These are phyloP conservation scores for Drosophila novamexicana DNA, from an alignment of 1,140 invertebrate species.

Conservation along the genomic window DNA sequence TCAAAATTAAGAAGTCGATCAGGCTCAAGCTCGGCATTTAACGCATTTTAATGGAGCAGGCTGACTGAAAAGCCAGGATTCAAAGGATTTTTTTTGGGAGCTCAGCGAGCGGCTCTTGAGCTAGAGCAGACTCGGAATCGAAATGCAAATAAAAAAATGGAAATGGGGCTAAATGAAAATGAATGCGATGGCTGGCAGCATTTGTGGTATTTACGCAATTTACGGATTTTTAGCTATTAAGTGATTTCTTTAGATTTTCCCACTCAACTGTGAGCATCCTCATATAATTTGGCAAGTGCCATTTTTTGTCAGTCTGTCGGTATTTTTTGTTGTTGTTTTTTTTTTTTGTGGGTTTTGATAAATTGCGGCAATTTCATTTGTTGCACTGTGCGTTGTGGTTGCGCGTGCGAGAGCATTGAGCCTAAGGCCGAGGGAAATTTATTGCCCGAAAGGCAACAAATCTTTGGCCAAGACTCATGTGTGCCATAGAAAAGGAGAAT, in stretches of 20 bases:
- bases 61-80: not conserved
- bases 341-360: constrained; percentile 37
- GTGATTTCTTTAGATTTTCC: constrained; percentile 25
- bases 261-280: constrained; percentile 1
- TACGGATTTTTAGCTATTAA: constrained; percentile 50
- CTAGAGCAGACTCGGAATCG: not conserved
- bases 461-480: constrained; percentile 43
- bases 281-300: constrained; percentile 36
- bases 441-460: constrained; percentile 41
- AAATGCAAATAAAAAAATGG: constrained; percentile 22
- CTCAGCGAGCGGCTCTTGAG: constrained; percentile 1
- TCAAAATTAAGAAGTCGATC: not conserved
- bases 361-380: constrained; percentile 59
- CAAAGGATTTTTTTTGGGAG: constrained; percentile 11
- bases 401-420: constrained; percentile 22
- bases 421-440: constrained; percentile 36
- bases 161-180: constrained; percentile 6
- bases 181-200: constrained; percentile 4
- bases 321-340: constrained; percentile 1
- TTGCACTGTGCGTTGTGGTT: constrained; percentile 26
- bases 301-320: constrained; percentile 11
- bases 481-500: not conserved
- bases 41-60: not conserved
- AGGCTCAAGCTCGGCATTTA: not conserved
- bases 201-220: constrained; percentile 42